These are phyloP conservation scores for Heliconius charithonia DNA, from an alignment of 2,888 invertebrate species.

Conservation along the genomic window DNA sequence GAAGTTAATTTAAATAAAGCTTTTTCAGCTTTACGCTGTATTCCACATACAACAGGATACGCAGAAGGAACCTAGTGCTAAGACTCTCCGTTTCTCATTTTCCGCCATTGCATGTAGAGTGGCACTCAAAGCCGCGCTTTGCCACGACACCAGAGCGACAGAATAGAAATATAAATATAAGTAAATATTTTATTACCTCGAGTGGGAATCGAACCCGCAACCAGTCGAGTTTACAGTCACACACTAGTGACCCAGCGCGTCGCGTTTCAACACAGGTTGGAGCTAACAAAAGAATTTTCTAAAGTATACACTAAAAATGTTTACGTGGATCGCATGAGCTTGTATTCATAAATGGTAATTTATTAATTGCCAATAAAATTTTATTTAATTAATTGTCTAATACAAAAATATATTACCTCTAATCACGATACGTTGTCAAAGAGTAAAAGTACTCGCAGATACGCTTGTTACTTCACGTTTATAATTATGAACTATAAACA, in stretches of 20 bases:
- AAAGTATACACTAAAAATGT: background rate
- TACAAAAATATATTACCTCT: slow-evolving; percentile 49
- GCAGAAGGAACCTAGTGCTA: too few relatives aligned
- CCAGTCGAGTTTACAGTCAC: background rate
- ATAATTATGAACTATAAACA: background rate
- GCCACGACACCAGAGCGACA: background rate
- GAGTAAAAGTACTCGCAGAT: slow-evolving; percentile 31
- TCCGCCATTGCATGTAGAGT: too few relatives aligned
- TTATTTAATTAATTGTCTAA: slow-evolving; percentile 42
- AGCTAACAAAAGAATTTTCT: background rate
- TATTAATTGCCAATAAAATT: slow-evolving; percentile 39
- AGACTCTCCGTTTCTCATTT: too few relatives aligned
- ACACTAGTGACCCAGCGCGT: background rate
- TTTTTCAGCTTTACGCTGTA: too few relatives aligned
- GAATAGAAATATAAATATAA: background rate
- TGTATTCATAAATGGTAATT: slow-evolving; percentile 39
- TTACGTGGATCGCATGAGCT: slow-evolving; percentile 20
- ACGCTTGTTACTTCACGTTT: background rate
- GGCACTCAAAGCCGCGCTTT: too few relatives aligned
- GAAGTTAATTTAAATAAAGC: too few relatives aligned
- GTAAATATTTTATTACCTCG: background rate
- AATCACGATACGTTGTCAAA: slow-evolving; percentile 51
- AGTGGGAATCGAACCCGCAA: background rate
- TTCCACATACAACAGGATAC: too few relatives aligned
- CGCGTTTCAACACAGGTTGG: background rate